A percentile compares a stretch with the other conserved stretches of the same genome.
These are phyloP conservation scores for Plecotus auritus DNA, from an alignment of 2,113 vertebrate genomes.

Conservation along the genomic window DNA sequence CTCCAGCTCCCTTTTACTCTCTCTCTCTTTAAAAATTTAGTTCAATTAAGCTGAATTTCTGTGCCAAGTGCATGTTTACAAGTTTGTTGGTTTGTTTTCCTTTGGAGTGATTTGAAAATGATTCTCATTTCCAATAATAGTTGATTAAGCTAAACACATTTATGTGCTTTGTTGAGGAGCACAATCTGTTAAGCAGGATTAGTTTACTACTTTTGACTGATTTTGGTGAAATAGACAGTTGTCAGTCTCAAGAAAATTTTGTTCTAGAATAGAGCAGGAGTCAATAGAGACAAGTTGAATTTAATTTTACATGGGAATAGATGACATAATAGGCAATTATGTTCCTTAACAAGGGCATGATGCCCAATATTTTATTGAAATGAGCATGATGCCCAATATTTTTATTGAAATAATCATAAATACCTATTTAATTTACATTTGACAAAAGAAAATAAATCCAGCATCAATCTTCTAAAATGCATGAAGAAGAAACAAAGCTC, in stretches of 20 bases:
- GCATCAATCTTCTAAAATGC: not conserved
- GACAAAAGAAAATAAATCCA: not conserved
- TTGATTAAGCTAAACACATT: conserved; percentile 71
- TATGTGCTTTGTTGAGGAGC: conserved; percentile 65
- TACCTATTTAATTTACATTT: not conserved
- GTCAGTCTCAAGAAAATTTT: conserved; percentile 36
- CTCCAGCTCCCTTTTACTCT: conserved; percentile 36
- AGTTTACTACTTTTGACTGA: conserved; percentile 60
- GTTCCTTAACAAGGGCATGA: not conserved
- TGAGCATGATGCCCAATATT: not conserved
- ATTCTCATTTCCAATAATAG: conserved; percentile 69
- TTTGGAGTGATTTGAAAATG: conserved; percentile 71
- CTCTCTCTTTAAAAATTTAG: conserved; percentile 62
- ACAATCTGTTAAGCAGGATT: conserved; percentile 50
- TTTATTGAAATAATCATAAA: not conserved
- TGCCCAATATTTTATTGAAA: not conserved
- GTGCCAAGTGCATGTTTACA: conserved; percentile 69
- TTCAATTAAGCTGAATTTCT: conserved; percentile 64
- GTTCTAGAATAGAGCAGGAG: not conserved
- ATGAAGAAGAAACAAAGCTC: not conserved
- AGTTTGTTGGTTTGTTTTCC: conserved; percentile 73
- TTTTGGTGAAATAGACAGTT: conserved; percentile 20
- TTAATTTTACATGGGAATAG: not conserved
- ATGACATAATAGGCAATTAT: not conserved
- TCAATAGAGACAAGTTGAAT: not conserved